Conservation (phyloP, 2,113 vertebrate genomes). For the Salvator merianae region DNA sequence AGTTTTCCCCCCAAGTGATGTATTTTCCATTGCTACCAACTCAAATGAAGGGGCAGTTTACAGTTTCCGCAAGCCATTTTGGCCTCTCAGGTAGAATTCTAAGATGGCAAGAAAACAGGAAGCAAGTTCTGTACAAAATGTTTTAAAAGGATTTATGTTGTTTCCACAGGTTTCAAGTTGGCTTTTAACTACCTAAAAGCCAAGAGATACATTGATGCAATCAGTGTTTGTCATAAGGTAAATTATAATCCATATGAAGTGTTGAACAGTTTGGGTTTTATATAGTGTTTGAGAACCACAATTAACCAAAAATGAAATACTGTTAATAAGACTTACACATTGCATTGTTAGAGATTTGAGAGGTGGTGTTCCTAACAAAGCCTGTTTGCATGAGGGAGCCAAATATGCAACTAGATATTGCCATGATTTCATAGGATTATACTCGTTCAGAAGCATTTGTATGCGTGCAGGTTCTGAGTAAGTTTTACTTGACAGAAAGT, state of each 20-base stretch:
- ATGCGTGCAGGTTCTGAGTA: no score
- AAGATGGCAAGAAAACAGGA: neutral
- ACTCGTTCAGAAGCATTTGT: no score
- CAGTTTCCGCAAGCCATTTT: neutral
- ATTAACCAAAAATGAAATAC: neutral
- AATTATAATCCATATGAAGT: neutral
- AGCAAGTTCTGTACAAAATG: neutral
- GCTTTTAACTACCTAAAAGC: slow-evolving; percentile 98
- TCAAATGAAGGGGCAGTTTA: neutral
- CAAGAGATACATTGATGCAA: slow-evolving; percentile 93
- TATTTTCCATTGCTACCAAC: neutral
- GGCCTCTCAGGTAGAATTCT: neutral
- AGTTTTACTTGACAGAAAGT: neutral
- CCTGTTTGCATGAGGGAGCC: neutral
- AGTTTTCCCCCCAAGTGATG: neutral
- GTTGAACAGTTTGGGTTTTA: neutral
- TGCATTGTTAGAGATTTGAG: neutral
- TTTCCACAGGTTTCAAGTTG: slow-evolving; percentile 90
- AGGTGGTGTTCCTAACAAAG: neutral
- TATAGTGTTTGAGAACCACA: neutral
- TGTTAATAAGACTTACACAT: neutral
- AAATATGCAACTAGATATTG: no score
- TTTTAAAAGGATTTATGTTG: neutral
- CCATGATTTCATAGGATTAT: neutral
- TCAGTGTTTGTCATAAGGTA: slow-evolving; percentile 96